Conservation (phyloP, 2,113 vertebrate species). For the Pomatorhinus ruficollis region DNA sequence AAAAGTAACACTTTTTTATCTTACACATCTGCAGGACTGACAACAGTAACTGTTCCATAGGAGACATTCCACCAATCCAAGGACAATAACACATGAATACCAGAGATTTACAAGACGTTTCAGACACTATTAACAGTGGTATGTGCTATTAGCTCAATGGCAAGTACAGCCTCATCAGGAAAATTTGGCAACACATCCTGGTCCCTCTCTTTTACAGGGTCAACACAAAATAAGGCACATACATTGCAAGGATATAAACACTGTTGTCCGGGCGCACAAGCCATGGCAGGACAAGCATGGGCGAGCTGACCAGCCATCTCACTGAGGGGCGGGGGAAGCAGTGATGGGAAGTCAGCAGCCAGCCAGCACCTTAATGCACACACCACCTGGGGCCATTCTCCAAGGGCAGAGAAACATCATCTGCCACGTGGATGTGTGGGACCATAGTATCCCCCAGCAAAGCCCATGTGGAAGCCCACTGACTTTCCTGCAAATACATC, state of each 20-base stretch:
- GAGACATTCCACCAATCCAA: slow-evolving; percentile 67
- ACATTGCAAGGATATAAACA: slow-evolving; percentile 74
- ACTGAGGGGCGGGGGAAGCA: not conserved
- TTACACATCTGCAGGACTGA: slow-evolving; percentile 78
- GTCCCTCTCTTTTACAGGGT: slow-evolving; percentile 72
- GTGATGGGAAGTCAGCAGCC: not conserved
- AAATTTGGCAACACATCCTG: slow-evolving; percentile 82
- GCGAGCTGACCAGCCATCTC: not conserved
- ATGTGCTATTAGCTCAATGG: slow-evolving; percentile 9
- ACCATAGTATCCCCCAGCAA: not conserved
- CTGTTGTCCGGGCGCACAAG: not conserved
- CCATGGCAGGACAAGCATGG: not conserved
- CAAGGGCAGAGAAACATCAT: not conserved
- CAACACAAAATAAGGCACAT: slow-evolving; percentile 94
- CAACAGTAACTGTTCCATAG: slow-evolving; percentile 71
- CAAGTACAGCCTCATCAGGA: not conserved
- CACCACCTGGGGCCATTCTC: not conserved
- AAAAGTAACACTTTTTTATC: slow-evolving; percentile 76
- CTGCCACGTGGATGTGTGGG: not conserved
- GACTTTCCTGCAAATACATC: not conserved
- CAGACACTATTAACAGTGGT: slow-evolving; percentile 71
- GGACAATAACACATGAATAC: slow-evolving; percentile 63
- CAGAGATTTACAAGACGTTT: slow-evolving; percentile 70
- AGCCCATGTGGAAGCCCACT: not conserved
- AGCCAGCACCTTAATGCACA: not conserved